Percentiles rank a stretch among this genome's conserved stretches.
These are phyloP conservation scores for Sciaenops ocellatus DNA, from an alignment of 2,797 vertebrate genomes.

Conservation along the genomic window DNA sequence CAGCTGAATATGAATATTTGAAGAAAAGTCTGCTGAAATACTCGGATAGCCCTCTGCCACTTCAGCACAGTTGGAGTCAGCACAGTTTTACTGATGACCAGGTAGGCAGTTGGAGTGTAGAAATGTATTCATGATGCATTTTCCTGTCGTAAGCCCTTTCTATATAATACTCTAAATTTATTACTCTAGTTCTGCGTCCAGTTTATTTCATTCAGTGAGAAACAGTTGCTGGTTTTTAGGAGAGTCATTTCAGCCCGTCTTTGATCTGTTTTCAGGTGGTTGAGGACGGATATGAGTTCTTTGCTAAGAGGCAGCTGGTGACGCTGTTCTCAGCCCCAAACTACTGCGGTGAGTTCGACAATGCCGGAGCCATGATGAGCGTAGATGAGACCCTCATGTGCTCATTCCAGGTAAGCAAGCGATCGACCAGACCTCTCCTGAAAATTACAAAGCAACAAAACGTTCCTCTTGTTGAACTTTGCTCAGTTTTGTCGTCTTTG, in stretches of 20 bases:
- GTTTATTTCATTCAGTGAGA: not conserved
- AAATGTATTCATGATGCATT: conserved; percentile 1
- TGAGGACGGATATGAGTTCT: conserved; percentile 89
- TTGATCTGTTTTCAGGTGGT: conserved; percentile 79
- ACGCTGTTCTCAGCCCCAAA: conserved; percentile 89
- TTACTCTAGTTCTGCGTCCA: not conserved
- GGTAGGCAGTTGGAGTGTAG: conserved; percentile 11
- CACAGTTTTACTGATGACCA: conserved; percentile 30
- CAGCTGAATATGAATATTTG: conserved; percentile 28
- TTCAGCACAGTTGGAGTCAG: conserved; percentile 17
- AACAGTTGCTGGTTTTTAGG: not conserved
- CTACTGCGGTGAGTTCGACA: conserved; percentile 90
- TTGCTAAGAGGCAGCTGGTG: conserved; percentile 88
- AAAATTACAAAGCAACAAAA: too few species aligned
- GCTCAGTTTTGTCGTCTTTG: not conserved
- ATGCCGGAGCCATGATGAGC: conserved; percentile 90
- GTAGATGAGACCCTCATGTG: conserved; percentile 90
- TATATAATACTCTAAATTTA: not conserved
- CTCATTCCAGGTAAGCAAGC: conserved; percentile 86
- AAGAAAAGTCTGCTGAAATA: conserved; percentile 30
- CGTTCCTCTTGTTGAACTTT: not conserved
- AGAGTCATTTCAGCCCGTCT: not conserved
- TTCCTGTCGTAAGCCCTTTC: not conserved
- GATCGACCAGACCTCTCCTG: not conserved
- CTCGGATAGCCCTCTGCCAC: not conserved